Base-by-base conservation (phyloP, 2,113 vertebrate species). In the Pteronura brasiliensis region DNA sequence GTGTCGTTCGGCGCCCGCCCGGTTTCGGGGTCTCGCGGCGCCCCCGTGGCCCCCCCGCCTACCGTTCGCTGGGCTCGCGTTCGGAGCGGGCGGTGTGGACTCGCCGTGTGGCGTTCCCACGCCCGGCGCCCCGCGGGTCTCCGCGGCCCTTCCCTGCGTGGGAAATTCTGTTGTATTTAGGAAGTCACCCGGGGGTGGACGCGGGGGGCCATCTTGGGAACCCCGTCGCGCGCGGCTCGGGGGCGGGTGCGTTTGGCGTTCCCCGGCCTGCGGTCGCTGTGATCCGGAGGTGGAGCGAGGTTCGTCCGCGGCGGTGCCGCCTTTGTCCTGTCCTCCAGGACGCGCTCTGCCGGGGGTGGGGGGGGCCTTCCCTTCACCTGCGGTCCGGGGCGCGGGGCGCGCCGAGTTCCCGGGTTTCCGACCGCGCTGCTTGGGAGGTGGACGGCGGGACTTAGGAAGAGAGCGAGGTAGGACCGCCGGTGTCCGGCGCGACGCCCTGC, bases 271-370 rank as follows among this genome's bases (percentile, higher is more conserved):
- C 0, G 3, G 69, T 31, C 88, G 0, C 81, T 0, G 29, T 1
- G 88, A 31, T 21, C 80, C 0, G 65, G 49, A 39, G 95, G 93
- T 4, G 29, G 87, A 55, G 2, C 49, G 13, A 9, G 81, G 63
- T 42, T 55, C 63, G 0, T 31, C 7, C 0, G 74, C 4, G 47
- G 63, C 2, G 44, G 63, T 1, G 72, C 39, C 29, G 95, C 91
- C 94, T 87, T 96, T 80, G 97, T 92, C 96, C 88, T 69, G 79
- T 55, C 76, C 90, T 82, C 57, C 0, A 6, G 39, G 84, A 31
- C 47, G 74, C 67, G 52, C 52, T 18, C 15, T 18, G 52, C 52
- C 52, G 52, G 17, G 15, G 49, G n/a, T n/a, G n/a, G 17, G 17
- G 18, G 52, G 52, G 52, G 17, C 17, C 52, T 6, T 88, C 23